Base-by-base conservation (phyloP, 1,140 invertebrate genomes). In the Drosophila busckii region DNA sequence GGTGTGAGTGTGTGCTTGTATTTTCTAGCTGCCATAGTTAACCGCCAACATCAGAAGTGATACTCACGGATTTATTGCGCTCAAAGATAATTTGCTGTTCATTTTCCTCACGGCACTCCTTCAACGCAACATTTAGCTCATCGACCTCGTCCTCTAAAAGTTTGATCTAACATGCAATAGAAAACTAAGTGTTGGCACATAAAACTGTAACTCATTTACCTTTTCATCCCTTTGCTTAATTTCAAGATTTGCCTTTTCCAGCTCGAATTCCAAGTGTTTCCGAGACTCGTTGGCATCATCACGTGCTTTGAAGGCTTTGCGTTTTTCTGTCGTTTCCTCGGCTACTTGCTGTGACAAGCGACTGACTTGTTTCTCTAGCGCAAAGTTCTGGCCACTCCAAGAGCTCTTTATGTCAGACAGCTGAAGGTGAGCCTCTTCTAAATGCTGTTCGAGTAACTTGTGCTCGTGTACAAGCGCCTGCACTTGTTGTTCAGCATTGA, bases 371-470 rank as follows among this genome's bases (percentile, higher is more conserved):
- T 94, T 94, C 86, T 96, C 95, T 6, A 96, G 84, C 3, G 93
- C 92, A 3, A 94, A 92, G 62, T 96, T 96, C 85, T 96, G 95
- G 15, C 93, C 92, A 70, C 94, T 96, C 95, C 95, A 96, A 0
- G 93, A 94, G 1, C 93, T 94, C 84, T 96, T 96, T 55, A 96
- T 95, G 67, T 96, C 94, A 0, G 94, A 92, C 1, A 97, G 84
- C 85, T 96, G 94, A 55, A 96, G 88, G 76, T 95, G 93, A 0
- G 93, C 90, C 76, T 97, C 95, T 62, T 95, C 93, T 12, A 96
- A 86, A 61, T 94, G 92, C 31, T 94, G 89, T 65, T 95, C 93
- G 2, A 95, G 80, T 1, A 94, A 87, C 7, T 91, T 91, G 6
- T 92, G 88, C 67, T 95, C 94, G 12, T 90, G 88, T 10, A 83